Evolutionary conservation across 2,888 invertebrate genomes (phyloP), one percentile per base, ranked within the genome.

Genomic region (Papilio protenor): DNA sequence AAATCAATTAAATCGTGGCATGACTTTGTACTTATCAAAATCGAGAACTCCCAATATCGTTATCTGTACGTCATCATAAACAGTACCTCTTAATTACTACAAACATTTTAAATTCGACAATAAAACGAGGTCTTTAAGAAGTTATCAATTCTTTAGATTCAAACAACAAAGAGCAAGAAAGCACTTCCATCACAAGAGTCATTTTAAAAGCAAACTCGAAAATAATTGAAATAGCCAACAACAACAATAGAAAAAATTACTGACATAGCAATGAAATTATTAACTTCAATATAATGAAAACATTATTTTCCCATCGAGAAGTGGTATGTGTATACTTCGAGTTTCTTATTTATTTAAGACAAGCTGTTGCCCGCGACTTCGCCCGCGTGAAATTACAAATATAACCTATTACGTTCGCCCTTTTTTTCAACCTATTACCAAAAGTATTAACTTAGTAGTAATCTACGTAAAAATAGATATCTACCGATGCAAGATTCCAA

Each of bases 181-280:
- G n/a, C 40, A 66, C n/a, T 66, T 66, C 64, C 3, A 40, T 33
- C 40, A 2, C 33, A 40, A 40, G 40, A 66, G 10, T 40, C 11
- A 66, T 66, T 40, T 66, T n/a, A 33, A 66, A 66, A n/a, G 64
- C 33, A 66, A 66, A 66, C n/a, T 66, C n/a, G 2, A 66, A 40
- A n/a, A 10, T 40, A 6, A 66, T 66, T 33, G 27, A 18, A 64
- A 66, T 66, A n/a, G 4, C 64, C 10, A 66, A 18, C 3, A 12
- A 23, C 14, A 23, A 27, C 14, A 27, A 55, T n/a, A 10, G 10
- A n/a, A 61, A 61, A 61, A 27, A 61, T 14, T 14, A 59, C 23
- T 8, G 40, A 40, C 4, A 2, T 3, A 23, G 27, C 14, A 16
- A 14, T 57, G 12, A 57, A 57, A 57, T 57, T 57, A 21, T 27